These are phyloP conservation scores for Riptortus pedestris DNA, from an alignment of 1,140 invertebrate genomes.

Conservation along the genomic window DNA sequence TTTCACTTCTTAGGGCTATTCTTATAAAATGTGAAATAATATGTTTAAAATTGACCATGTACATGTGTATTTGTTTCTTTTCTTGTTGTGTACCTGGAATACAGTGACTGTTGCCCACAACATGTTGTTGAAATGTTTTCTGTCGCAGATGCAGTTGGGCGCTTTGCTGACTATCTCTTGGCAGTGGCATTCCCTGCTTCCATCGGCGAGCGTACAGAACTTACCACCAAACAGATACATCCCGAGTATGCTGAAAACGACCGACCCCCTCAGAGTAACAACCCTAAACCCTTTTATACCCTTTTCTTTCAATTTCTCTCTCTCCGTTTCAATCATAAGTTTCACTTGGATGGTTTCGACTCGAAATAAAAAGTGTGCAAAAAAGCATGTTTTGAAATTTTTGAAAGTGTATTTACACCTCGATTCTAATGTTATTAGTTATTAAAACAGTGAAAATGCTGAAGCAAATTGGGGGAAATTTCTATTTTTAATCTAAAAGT, in stretches of 20 bases:
- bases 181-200: slow-evolving; percentile 81
- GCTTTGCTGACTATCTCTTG: slow-evolving; percentile 74
- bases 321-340: slow-evolving; percentile 11
- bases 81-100: slow-evolving; percentile 73
- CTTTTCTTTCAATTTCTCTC: slow-evolving; percentile 18
- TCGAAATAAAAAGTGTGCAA: neutral
- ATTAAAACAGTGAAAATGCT: slow-evolving; percentile 3
- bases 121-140: slow-evolving; percentile 95
- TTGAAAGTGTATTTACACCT: slow-evolving; percentile 12
- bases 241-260: slow-evolving; percentile 78
- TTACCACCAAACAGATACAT: slow-evolving; percentile 98
- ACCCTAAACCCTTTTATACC: slow-evolving; percentile 5
- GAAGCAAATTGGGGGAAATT: slow-evolving; percentile 1
- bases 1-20: no score
- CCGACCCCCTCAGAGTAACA: slow-evolving; percentile 26
- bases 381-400: neutral
- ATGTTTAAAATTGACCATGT: no score
- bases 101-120: slow-evolving; percentile 92
- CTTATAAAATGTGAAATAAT: no score
- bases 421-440: neutral
- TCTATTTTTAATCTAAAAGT: slow-evolving; percentile 10
- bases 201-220: slow-evolving; percentile 91
- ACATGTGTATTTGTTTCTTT: slow-evolving; percentile 7
- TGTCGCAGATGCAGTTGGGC: slow-evolving; percentile 83
- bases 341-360: neutral